phyloP scores from a whole-genome alignment of 2,797 vertebrate genomes.

The Luscinia luscinia region DNA sequence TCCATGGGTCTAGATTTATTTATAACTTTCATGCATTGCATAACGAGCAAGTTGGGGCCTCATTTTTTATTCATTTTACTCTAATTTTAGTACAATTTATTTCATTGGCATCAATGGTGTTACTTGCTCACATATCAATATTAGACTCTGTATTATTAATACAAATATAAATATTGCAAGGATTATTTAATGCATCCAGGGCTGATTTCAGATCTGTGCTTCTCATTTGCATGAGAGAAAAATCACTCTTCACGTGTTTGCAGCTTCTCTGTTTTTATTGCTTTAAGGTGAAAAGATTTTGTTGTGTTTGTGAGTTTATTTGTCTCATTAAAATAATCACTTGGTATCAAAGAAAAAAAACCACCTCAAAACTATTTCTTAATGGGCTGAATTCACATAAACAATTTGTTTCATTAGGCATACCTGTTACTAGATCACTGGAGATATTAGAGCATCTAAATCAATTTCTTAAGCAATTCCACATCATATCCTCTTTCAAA shows the following conservation, averaged over 20 bases:
- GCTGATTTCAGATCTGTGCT: not conserved
- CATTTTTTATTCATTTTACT: constrained; percentile 10
- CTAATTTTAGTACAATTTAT: constrained; percentile 14
- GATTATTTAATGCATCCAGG: not conserved
- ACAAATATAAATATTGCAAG: constrained; percentile 16
- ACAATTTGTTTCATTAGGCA: not conserved
- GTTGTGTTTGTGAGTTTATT: not conserved
- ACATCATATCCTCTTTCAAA: not conserved
- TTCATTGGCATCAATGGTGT: not conserved
- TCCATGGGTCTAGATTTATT: not conserved
- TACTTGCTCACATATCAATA: not conserved
- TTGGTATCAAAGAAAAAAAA: not conserved
- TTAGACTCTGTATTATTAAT: constrained; percentile 12
- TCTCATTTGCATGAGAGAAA: not conserved
- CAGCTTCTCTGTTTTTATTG: not conserved
- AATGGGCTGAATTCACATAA: not conserved
- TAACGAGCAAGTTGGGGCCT: not conserved
- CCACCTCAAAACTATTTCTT: not conserved
- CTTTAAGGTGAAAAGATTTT: not conserved
- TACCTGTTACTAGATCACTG: not conserved
- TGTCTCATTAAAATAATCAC: not conserved
- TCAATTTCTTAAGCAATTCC: constrained; percentile 34
- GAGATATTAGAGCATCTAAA: constrained; percentile 24
- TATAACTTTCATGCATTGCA: not conserved
- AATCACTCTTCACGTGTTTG: not conserved